Conservation (phyloP, 2,797 vertebrate species). For the Euthynnus affinis region DNA sequence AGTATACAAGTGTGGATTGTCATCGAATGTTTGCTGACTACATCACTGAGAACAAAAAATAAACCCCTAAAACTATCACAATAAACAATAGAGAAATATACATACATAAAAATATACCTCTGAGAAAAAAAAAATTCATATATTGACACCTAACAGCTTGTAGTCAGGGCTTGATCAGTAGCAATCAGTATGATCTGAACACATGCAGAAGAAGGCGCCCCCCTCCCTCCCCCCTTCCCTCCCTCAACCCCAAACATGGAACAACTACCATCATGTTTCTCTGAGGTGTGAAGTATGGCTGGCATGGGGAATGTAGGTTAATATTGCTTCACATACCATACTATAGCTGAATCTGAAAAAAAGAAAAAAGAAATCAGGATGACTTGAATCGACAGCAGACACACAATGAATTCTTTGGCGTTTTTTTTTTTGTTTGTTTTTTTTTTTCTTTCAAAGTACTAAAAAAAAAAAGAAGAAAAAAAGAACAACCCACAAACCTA, state of each 20-base stretch:
- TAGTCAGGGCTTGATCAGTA: conserved; percentile 72
- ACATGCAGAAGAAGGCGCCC: conserved; percentile 62
- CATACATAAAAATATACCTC: conserved; percentile 81
- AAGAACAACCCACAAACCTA: not conserved
- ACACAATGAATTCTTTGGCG: conserved; percentile 70
- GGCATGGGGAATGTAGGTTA: conserved; percentile 77
- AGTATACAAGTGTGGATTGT: conserved; percentile 75
- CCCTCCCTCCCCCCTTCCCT: too few relatives aligned
- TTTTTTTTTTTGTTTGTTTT: not conserved
- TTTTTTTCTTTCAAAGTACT: conserved; percentile 37
- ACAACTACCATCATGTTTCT: conserved; percentile 34
- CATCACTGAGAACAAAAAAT: conserved; percentile 63
- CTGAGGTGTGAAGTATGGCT: conserved; percentile 45
- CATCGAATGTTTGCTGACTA: conserved; percentile 58
- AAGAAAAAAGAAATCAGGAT: too few relatives aligned
- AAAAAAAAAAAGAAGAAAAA: conserved; percentile 28
- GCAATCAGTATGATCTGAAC: conserved; percentile 57
- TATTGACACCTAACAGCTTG: conserved; percentile 76
- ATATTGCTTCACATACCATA: conserved; percentile 58
- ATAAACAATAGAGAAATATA: conserved; percentile 72
- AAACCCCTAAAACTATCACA: conserved; percentile 69
- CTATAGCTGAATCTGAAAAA: conserved; percentile 18
- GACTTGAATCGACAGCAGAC: conserved; percentile 34
- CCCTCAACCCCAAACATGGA: conserved; percentile 38
- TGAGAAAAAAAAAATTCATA: conserved; percentile 70